Evolutionary conservation across 2,113 vertebrate species (phyloP).

Genomic region (Orcinus orca): DNA sequence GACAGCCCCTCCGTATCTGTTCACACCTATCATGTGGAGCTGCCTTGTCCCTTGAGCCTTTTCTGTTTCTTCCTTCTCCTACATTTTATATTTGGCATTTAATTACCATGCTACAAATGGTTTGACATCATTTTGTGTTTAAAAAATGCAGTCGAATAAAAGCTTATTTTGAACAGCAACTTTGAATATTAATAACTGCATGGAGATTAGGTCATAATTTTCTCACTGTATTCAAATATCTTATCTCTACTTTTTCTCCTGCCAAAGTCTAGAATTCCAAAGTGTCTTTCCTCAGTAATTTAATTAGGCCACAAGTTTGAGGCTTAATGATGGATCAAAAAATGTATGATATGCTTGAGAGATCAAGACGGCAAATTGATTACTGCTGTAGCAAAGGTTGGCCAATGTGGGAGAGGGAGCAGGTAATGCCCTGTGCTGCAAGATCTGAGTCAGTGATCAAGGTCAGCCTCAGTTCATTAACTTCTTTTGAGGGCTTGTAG

Average conservation of each 20-base stretch:
- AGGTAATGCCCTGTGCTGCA: conserved; percentile 82
- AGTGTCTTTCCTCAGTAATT: conserved; percentile 82
- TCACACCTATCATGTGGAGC: background rate
- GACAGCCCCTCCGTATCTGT: background rate
- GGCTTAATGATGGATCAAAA: conserved; percentile 90
- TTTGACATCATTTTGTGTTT: background rate
- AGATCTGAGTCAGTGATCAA: conserved; percentile 91
- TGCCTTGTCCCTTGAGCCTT: background rate
- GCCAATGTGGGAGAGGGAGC: conserved; percentile 84
- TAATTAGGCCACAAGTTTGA: conserved; percentile 87
- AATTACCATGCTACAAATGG: background rate
- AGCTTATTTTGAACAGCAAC: conserved; percentile 40
- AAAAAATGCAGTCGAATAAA: conserved; percentile 25
- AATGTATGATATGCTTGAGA: conserved; percentile 96
- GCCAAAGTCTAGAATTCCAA: conserved; percentile 80
- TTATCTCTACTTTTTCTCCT: conserved; percentile 68
- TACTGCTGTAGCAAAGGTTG: conserved; percentile 91
- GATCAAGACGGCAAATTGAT: conserved; percentile 97
- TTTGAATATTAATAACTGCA: conserved; percentile 39
- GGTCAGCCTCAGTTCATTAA: conserved; percentile 93
- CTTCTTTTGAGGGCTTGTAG: conserved; percentile 83
- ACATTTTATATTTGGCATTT: background rate
- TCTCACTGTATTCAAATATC: conserved; percentile 68
- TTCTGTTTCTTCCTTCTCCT: conserved; percentile 10
- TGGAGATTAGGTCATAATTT: conserved; percentile 55